A percentile compares a stretch with the other conserved stretches of the same genome.
Conservation (phyloP, 2,888 invertebrate genomes). For the Xestia rhomboidea region DNA sequence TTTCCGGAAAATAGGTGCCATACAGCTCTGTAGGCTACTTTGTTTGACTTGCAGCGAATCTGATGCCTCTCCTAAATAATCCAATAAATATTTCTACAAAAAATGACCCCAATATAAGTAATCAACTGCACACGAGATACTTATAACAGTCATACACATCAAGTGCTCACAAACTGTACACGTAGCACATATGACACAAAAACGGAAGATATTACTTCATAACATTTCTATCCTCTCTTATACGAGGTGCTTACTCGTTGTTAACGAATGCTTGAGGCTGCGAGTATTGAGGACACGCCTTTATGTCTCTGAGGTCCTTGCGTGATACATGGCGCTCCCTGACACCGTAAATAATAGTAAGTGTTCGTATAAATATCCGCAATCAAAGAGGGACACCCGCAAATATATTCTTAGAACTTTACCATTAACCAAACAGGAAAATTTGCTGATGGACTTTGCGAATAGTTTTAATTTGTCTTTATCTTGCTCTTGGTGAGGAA, state of each 20-base stretch:
- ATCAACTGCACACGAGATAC: not conserved
- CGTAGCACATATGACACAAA: conserved; percentile 21
- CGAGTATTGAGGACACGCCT: conserved; percentile 52
- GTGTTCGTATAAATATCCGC: conserved; percentile 65
- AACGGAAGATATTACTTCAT: conserved; percentile 39
- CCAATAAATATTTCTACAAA: not conserved
- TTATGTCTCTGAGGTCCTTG: conserved; percentile 34
- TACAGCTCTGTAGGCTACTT: not conserved
- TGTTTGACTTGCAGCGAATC: not conserved
- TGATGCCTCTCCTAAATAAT: not conserved
- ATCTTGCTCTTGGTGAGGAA: conserved; percentile 38
- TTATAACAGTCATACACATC: conserved; percentile 1
- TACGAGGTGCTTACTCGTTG: conserved; percentile 53
- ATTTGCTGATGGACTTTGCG: conserved; percentile 50
- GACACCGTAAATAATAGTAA: conserved; percentile 63
- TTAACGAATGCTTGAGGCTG: conserved; percentile 55
- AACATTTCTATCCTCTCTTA: conserved; percentile 35
- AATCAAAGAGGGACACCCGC: conserved; percentile 50
- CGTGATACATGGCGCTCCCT: conserved; percentile 49
- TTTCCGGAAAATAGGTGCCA: not conserved
- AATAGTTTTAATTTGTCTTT: conserved; percentile 62
- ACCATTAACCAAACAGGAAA: conserved; percentile 60
- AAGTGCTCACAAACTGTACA: not conserved
- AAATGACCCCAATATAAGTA: not conserved
- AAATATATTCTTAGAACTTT: conserved; percentile 54